These are phyloP conservation scores for Schizaphis graminum DNA, from an alignment of 2,888 invertebrate genomes.

Conservation along the genomic window DNA sequence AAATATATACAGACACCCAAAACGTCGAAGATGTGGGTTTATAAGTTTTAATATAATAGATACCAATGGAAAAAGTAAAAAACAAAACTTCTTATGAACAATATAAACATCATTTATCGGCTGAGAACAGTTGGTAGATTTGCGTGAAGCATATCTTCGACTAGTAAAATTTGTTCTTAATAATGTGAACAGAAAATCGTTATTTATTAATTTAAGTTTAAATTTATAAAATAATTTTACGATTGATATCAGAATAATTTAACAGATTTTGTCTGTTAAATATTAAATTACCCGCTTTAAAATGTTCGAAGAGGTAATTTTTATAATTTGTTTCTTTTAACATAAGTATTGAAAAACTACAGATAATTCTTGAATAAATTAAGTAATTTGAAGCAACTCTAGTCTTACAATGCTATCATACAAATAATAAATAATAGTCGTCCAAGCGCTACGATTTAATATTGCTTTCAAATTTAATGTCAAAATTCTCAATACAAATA, in stretches of 20 bases:
- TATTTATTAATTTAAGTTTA: neutral
- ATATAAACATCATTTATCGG: neutral
- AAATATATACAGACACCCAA: neutral
- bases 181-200: neutral
- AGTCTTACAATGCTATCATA: neutral
- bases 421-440: neutral
- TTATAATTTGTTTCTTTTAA: neutral
- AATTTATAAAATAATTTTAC: neutral
- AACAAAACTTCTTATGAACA: constrained; percentile 25
- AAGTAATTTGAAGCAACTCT: neutral
- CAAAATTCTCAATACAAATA: neutral
- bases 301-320: neutral
- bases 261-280: neutral
- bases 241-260: neutral
- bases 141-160: neutral
- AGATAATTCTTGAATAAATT: neutral
- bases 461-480: neutral
- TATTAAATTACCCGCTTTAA: neutral
- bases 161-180: neutral
- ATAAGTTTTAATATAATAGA: neutral
- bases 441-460: neutral
- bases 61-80: neutral
- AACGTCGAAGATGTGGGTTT: neutral
- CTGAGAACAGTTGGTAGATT: neutral
- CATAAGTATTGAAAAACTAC: neutral